These are phyloP conservation scores for Sebastes schlegelii DNA, from an alignment of 2,113 vertebrate genomes.

Conservation along the genomic window DNA sequence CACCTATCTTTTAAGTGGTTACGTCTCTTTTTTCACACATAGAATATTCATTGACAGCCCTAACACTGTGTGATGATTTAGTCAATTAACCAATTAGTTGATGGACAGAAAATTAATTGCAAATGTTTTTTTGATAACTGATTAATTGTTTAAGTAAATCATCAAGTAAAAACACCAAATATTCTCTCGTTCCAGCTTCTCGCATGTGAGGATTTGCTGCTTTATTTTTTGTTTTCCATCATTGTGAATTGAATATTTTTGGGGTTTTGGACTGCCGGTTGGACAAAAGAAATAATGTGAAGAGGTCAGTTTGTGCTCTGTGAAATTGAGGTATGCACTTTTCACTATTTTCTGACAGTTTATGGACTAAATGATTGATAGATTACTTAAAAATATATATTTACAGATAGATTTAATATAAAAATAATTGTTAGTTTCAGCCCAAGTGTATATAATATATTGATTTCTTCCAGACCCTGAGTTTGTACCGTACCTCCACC, in stretches of 20 bases:
- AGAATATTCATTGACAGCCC: too few species aligned
- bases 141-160: background rate
- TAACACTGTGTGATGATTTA: too few species aligned
- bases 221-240: background rate
- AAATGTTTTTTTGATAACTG: too few species aligned
- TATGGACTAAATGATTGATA: background rate
- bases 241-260: background rate
- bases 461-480: background rate
- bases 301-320: too few species aligned
- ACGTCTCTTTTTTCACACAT: too few species aligned
- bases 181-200: background rate
- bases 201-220: background rate
- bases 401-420: background rate
- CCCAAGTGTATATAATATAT: background rate
- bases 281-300: background rate
- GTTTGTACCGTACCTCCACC: slow-evolving; percentile 68
- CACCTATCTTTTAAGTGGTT: too few species aligned
- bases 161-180: background rate
- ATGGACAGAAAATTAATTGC: too few species aligned
- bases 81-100: background rate
- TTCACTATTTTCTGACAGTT: background rate
- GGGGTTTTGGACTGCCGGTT: background rate
- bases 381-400: background rate
- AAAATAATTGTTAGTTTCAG: background rate
- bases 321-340: background rate